Evolutionary conservation across 2,888 invertebrate species (phyloP).

Genomic region (Agonopterix subpropinquella): DNA sequence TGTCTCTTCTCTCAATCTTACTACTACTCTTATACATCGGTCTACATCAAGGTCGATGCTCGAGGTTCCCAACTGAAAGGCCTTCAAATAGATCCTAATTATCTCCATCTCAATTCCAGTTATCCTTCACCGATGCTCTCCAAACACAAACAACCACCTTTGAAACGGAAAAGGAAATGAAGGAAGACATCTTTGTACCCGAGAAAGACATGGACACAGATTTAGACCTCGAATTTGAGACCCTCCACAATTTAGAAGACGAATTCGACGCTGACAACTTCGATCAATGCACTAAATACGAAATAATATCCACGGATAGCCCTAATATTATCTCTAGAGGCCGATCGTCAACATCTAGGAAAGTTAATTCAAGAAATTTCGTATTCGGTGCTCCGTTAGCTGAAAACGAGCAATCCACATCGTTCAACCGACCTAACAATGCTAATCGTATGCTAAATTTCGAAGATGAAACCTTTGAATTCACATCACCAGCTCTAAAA

Average conservation of each 20-base stretch:
- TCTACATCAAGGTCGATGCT: too few relatives aligned
- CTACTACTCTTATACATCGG: neutral
- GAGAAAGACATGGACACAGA: constrained; percentile 30
- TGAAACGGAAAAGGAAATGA: constrained; percentile 12
- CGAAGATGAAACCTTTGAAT: constrained; percentile 60
- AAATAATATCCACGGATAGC: constrained; percentile 68
- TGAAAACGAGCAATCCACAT: constrained; percentile 56
- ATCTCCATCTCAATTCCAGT: constrained; percentile 29
- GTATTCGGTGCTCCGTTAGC: constrained; percentile 62
- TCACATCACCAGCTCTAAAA: constrained; percentile 51
- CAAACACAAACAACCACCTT: constrained; percentile 20
- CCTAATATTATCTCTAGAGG: constrained; percentile 64
- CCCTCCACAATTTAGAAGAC: constrained; percentile 61
- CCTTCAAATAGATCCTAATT: neutral
- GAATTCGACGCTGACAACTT: constrained; percentile 60
- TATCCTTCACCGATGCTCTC: constrained; percentile 52
- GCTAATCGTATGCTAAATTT: constrained; percentile 60
- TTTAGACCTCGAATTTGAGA: constrained; percentile 48
- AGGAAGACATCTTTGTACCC: constrained; percentile 34
- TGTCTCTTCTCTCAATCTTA: too few relatives aligned
- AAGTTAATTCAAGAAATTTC: constrained; percentile 50
- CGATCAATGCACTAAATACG: constrained; percentile 63
- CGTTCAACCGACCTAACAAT: constrained; percentile 48
- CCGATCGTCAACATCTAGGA: constrained; percentile 35
- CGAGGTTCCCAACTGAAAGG: too few relatives aligned